Base-by-base conservation (phyloP, 2,113 vertebrate species). In the Microcebus griseorufus region DNA sequence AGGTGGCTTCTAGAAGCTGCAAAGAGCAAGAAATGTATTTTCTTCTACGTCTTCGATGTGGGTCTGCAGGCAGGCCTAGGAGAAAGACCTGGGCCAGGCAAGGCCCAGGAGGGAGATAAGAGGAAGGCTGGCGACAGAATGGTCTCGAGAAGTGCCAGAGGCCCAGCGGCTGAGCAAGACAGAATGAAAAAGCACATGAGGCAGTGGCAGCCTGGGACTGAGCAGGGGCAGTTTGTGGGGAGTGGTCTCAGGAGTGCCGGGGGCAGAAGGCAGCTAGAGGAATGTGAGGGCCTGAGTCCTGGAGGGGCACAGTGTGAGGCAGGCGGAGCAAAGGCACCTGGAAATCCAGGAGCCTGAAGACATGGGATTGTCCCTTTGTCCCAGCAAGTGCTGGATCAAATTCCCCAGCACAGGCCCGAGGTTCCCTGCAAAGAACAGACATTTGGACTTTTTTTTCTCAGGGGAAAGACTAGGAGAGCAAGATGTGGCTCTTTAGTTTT, bases 331-430 rank as follows among this genome's bases (percentile, higher is more conserved):
- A 1, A n/a, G 62, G 72, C 18, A 8, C 37, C 17, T 0, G 4
- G 69, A 9, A 17, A 6, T 22, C 6, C 3, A 0, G 25, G 60
- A 55, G 32, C 3, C 39, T 1, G 4, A 27, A 29, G 64, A 9
- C 20, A 0, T 0, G 5, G 12, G 67, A 1, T 0, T 0, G 32
- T 27, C 10, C 16, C 48, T 73, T 2, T 13, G 48, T 13, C 7
- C 16, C 25, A 39, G 39, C 5, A 82, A 69, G 34, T 5, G 3
- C 45, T 12, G 11, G 5, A 10, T 48, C 18, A 5, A 27, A 25
- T 7, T 37, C 58, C 17, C 45, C 55, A n/a, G 6, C 0, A 0
- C 6, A 5, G 62, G 88, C 58, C 53, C 18, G 39, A 18, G 34
- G 34, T 1, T 29, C 22, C 27, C 6, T 2, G 11, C 17, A 16